Evolutionary conservation across 2,113 vertebrate genomes (phyloP).

Genomic region (Isurus oxyrinchus): DNA sequence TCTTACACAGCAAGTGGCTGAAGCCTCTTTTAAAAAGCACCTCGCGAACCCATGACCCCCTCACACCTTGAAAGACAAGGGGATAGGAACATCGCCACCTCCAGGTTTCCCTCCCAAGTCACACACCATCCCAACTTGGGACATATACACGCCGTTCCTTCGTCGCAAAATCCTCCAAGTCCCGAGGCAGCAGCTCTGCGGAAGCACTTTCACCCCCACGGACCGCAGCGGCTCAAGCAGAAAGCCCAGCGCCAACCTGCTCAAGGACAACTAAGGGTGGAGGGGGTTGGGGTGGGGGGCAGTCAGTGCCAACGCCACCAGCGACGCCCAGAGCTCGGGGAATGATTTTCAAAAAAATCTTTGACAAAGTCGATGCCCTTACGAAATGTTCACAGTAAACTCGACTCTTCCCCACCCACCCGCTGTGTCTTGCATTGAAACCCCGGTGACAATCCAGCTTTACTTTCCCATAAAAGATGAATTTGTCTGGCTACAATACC

Average conservation of each 20-base stretch:
- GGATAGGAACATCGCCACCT: neutral
- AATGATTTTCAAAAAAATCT: neutral
- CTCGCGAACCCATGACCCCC: neutral
- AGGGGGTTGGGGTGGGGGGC: neutral
- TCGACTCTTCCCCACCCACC: neutral
- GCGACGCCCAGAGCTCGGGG: no score
- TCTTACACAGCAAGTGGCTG: no score
- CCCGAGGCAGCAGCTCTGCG: neutral
- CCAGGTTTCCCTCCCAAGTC: neutral
- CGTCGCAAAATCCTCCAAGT: neutral
- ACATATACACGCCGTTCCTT: no score
- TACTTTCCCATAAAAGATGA: neutral
- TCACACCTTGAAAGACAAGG: neutral
- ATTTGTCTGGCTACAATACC: neutral
- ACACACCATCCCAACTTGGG: neutral
- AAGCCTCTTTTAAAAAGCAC: no score
- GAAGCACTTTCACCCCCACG: neutral
- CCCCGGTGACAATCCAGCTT: neutral
- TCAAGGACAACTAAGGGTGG: neutral
- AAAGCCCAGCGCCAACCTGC: neutral
- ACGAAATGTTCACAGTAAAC: neutral
- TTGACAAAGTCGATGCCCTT: neutral
- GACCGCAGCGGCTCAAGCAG: neutral
- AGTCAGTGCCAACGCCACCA: neutral
- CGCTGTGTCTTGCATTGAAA: neutral